These are phyloP conservation scores for Oedothorax gibbosus DNA, from an alignment of 1,140 invertebrate genomes.

Conservation along the genomic window DNA sequence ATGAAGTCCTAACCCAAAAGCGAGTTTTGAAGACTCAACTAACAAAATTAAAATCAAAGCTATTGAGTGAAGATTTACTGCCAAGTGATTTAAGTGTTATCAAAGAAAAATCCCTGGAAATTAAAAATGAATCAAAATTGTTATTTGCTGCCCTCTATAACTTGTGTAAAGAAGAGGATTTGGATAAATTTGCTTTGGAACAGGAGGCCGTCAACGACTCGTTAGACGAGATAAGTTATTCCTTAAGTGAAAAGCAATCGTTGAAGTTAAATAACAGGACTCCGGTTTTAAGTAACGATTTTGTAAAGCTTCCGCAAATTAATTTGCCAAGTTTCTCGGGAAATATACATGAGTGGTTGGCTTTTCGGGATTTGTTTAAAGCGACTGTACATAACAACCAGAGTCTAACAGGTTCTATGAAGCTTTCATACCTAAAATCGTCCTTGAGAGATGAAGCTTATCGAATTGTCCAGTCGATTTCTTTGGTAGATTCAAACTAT, in stretches of 20 bases:
- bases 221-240: not conserved
- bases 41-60: not conserved
- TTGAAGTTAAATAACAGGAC: not conserved
- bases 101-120: not conserved
- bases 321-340: too few species aligned
- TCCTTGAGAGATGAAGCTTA: not conserved
- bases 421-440: constrained; percentile 1
- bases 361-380: not conserved
- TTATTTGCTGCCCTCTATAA: not conserved
- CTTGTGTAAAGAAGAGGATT: too few species aligned
- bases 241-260: not conserved
- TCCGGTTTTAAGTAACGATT: not conserved
- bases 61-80: not conserved
- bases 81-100: not conserved
- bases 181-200: not conserved
- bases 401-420: not conserved
- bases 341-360: not conserved
- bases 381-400: not conserved
- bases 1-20: not conserved
- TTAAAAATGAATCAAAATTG: not conserved
- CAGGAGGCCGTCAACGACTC: not conserved
- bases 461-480: not conserved
- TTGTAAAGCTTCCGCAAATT: not conserved
- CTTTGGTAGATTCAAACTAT: not conserved
- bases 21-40: not conserved